Evolutionary conservation across 2,888 invertebrate species (phyloP).

Genomic region (Sminthurinus aureus): DNA sequence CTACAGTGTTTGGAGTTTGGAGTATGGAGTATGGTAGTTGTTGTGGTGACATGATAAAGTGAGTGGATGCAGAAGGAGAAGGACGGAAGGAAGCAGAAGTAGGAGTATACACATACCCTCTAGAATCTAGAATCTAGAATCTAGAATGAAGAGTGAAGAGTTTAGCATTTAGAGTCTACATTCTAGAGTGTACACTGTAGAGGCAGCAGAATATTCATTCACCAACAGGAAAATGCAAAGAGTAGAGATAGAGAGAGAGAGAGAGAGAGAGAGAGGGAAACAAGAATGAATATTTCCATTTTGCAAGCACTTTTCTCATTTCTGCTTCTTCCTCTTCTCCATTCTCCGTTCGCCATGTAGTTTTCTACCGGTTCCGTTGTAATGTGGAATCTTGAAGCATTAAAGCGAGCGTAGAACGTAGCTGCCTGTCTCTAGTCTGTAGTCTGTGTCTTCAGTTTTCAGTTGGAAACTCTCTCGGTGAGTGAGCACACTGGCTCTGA

Average conservation of each 20-base stretch:
- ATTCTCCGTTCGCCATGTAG: no score
- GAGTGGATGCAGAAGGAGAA: not conserved
- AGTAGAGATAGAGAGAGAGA: not conserved
- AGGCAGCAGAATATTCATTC: no score
- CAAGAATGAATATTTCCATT: not conserved
- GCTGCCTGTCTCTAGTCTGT: not conserved
- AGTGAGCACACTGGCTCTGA: not conserved
- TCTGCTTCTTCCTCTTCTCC: no score
- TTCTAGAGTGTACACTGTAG: no score
- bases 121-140: no score
- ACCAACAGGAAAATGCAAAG: not conserved
- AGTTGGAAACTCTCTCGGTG: not conserved
- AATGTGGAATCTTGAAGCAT: not conserved
- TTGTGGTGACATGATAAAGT: not conserved
- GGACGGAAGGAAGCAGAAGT: not conserved
- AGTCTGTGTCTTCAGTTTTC: not conserved
- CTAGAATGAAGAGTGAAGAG: no score
- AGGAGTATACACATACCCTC: not conserved
- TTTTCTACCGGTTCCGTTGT: not conserved
- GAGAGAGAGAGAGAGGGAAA: not conserved
- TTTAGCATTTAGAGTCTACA: no score
- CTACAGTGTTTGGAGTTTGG: not conserved
- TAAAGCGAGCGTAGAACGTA: not conserved
- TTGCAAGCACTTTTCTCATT: not conserved
- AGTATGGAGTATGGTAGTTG: not conserved